phyloP scores from a whole-genome alignment of 1,140 invertebrate genomes.

The Ruditapes philippinarum region DNA sequence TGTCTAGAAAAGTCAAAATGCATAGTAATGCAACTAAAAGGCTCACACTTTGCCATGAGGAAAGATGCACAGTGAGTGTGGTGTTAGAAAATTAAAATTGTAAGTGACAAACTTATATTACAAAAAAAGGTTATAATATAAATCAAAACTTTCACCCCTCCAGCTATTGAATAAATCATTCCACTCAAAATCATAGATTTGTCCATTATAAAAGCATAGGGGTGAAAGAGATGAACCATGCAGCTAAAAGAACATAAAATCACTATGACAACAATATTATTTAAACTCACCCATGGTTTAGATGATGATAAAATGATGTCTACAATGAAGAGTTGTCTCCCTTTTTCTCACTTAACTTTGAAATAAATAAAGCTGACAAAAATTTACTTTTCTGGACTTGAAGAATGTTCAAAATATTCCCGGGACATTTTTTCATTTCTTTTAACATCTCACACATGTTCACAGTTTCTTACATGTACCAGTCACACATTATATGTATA shows the following conservation, averaged over 20 bases:
- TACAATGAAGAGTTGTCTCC: constrained; percentile 1
- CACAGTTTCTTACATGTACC: too few species aligned
- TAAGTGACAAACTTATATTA: too few species aligned
- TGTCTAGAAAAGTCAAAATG: too few species aligned
- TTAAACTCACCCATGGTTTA: constrained; percentile 4
- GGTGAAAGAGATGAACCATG: not conserved
- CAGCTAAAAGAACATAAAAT: constrained; percentile 6
- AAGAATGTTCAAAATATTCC: too few species aligned
- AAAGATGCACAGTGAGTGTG: too few species aligned
- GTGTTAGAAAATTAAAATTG: too few species aligned
- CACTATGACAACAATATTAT: constrained; percentile 22
- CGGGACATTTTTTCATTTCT: too few species aligned
- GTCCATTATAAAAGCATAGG: constrained; percentile 1
- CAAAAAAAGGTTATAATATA: too few species aligned
- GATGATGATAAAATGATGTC: constrained; percentile 26
- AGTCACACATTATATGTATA: too few species aligned
- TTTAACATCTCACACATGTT: too few species aligned
- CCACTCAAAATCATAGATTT: not conserved
- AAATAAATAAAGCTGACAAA: constrained; percentile 10
- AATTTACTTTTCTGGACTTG: not conserved
- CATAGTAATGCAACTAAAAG: too few species aligned
- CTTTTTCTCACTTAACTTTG: constrained; percentile 13
- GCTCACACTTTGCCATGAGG: too few species aligned
- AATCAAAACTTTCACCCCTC: not conserved
- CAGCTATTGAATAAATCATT: not conserved